Base-by-base conservation (phyloP, 2,113 vertebrate species). In the Crotalus horridus region DNA sequence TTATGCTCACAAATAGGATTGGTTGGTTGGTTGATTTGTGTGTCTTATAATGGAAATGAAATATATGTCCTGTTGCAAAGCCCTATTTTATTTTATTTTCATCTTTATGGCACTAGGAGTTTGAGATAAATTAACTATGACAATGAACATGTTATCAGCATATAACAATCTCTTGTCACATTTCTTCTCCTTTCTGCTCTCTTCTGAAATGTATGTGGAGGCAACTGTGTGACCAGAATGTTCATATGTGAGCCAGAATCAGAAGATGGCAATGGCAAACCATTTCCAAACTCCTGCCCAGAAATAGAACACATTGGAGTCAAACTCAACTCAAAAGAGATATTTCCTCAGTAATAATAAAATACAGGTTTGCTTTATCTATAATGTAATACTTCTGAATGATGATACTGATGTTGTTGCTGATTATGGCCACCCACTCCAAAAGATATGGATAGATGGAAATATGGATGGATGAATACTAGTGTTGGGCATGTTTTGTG, bases 61-160 rank as follows among this genome's bases (percentile, higher is more conserved):
- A 61, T 85, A 95, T 95, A 88, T 51, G 69, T 91, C 39, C 93
- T 95, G 92, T 93, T 0, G 0, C 92, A 94, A 94, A 93, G 4
- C 43, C 86, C 43, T 86, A 94, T 95, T 96, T 95, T 87, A 91
- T 93, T 94, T 92, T 93, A 92, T 90, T 94, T 93, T 90, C 90
- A 91, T 85, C 92, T 94, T 39, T 15, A 48, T 59, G 59, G 88
- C 93, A 2, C 43, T 89, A 10, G 33, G 91, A 89, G 23, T 85
- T 87, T 48, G 55, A 59, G 7, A 6, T 59, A 12, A 85, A 53
- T 29, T 59, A 23, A n/a, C 20, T 26, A 55, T 48, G 54, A 33
- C 64, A 74, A 33, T 56, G 33, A 81, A 85, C 39, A 85, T 55
- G 10, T 6, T 89, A 53, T 39, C 33, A 29, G 39, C 24, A 89